A percentile compares a stretch with the other conserved stretches of the same genome.
phyloP scores from a whole-genome alignment of 2,113 vertebrate genomes.

The Tychaedon coryphoeus region DNA sequence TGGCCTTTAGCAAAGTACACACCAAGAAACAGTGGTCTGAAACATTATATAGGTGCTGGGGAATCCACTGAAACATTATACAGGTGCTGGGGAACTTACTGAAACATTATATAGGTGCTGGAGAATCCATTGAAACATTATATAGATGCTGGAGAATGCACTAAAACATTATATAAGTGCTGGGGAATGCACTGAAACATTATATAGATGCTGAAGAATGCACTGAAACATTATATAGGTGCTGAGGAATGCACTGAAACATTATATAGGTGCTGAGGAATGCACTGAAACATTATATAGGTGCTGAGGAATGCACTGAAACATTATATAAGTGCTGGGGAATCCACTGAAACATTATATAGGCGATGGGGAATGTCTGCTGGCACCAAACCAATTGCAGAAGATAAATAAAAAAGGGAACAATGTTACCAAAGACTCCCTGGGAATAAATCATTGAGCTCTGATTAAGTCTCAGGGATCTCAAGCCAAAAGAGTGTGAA shows the following conservation, averaged over 20 bases:
- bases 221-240: too few relatives aligned
- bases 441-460: neutral
- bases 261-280: neutral
- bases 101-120: neutral
- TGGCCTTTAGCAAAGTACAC: neutral
- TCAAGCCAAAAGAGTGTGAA: neutral
- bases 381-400: neutral
- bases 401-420: neutral
- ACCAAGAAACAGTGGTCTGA: neutral
- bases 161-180: neutral
- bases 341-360: neutral
- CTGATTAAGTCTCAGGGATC: neutral
- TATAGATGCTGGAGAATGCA: neutral
- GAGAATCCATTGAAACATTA: neutral
- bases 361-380: neutral
- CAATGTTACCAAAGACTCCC: neutral
- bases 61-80: neutral
- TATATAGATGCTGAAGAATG: neutral
- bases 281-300: neutral
- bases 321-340: neutral
- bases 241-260: neutral
- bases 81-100: neutral
- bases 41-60: neutral
- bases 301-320: neutral
- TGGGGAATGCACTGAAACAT: neutral